Conservation (phyloP, 2,888 invertebrate species). For the Aporophyla lueneburgensis region DNA sequence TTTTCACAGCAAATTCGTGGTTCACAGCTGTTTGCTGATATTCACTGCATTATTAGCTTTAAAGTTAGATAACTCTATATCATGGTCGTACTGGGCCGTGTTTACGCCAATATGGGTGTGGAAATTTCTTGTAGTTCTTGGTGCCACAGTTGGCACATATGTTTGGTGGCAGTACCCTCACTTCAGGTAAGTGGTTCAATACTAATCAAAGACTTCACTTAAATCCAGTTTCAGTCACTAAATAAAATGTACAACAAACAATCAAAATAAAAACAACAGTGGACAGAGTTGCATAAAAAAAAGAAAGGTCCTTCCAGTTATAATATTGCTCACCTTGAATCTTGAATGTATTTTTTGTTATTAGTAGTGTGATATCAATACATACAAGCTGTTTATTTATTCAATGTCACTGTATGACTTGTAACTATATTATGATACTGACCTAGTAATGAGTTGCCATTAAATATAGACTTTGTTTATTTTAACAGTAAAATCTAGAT, state of each 20-base stretch:
- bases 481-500: neutral
- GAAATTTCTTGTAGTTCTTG: conserved; percentile 97
- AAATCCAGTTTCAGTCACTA: neutral
- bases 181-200: conserved; percentile 92
- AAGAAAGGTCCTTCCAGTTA: conserved; percentile 24
- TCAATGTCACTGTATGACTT: conserved; percentile 32
- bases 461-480: neutral
- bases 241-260: neutral
- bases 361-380: neutral
- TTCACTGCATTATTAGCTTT: conserved; percentile 98
- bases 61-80: conserved; percentile 96
- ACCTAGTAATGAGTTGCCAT: neutral
- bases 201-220: neutral
- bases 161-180: conserved; percentile 99
- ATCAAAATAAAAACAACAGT: neutral
- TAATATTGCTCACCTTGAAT: conserved; percentile 40
- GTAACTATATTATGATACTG: neutral
- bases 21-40: conserved; percentile 97
- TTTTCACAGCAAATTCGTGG: conserved; percentile 97
- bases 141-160: conserved; percentile 97
- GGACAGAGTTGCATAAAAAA: conserved; percentile 23
- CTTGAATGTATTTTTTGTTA: conserved; percentile 14
- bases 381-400: neutral
- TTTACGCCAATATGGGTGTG: conserved; percentile 99
- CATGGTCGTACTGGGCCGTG: conserved; percentile 99